phyloP scores from a whole-genome alignment of 2,888 invertebrate species.

The Luffia ferchaultella region DNA sequence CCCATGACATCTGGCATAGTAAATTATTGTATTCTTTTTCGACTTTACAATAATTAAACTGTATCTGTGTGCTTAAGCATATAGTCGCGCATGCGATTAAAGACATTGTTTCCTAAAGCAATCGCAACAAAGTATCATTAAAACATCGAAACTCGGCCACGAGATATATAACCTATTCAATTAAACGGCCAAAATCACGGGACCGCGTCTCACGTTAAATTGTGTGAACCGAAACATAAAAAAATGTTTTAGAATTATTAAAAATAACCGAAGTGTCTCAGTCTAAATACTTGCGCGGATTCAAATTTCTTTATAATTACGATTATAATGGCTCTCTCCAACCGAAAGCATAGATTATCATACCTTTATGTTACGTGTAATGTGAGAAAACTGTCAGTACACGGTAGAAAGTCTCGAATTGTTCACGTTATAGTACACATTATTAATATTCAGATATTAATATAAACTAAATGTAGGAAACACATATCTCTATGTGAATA shows the following conservation, averaged over 20 bases:
- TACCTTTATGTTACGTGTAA: conserved; percentile 14
- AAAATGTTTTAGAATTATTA: conserved; percentile 22
- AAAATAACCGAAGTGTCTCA: conserved; percentile 21
- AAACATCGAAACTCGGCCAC: too few relatives aligned
- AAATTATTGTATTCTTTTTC: too few relatives aligned
- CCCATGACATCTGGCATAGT: too few relatives aligned
- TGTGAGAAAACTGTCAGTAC: conserved; percentile 20
- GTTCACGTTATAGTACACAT: background rate
- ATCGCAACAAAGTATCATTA: too few relatives aligned
- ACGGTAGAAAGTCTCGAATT: background rate
- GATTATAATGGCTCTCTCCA: conserved; percentile 16
- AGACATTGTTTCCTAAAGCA: too few relatives aligned
- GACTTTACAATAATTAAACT: too few relatives aligned
- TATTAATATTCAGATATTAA: too few relatives aligned
- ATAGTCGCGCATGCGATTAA: too few relatives aligned
- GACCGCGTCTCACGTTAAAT: conserved; percentile 20
- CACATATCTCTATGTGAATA: too few relatives aligned
- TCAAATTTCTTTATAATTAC: conserved; percentile 24
- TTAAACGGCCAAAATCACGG: conserved; percentile 27
- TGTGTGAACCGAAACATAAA: conserved; percentile 29
- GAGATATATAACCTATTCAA: conserved; percentile 24
- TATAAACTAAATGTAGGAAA: too few relatives aligned
- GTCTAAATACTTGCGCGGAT: conserved; percentile 14
- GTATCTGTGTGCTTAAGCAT: too few relatives aligned
- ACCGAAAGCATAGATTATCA: conserved; percentile 4